Evolutionary conservation across 2,888 invertebrate genomes (phyloP), one percentile per base, ranked within the genome.

Genomic region (Panzeria rudis): DNA sequence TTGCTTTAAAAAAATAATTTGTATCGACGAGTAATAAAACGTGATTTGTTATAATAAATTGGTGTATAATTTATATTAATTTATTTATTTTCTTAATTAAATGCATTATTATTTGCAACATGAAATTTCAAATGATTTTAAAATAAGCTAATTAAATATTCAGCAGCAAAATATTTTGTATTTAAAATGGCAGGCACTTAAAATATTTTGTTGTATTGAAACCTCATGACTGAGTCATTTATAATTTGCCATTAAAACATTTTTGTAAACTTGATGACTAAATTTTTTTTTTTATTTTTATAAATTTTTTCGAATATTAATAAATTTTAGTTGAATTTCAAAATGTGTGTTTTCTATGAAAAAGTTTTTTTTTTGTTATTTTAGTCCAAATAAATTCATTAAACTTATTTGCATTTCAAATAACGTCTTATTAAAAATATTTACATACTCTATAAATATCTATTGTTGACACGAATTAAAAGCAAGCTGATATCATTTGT

Each of bases 401-500:
- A 29, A 29, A 4, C 29, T 29, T 29, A 29, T 29, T 29, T 29
- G 11, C 1, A 38, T 11, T 13, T 0, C 13, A 38, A 2, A 8
- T 20, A 9, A 50, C 7, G 3, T 20, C 2, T 50, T 9, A 4
- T 17, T 50, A 50, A 7, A 50, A 7, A 50, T 20, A 50, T 50
- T 4, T 23, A 23, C 6, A 23, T 11, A 52, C 17, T 17, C 44
- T 44, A 13, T n/a, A 44, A 13, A 44, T 13, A 41, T 44, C 41
- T 71, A 50, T 61, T 62, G 50, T 52, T 78, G 29, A 68, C 47
- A 50, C 32, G 13, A 23, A 29, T 23, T 59, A 77, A 56, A n/a
- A 76, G 47, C 17, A 59, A 32, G 47, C 76, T 41, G 71, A 80
- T 66, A 83, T 81, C 71, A 71, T 62, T 71, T 79, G 75, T 86